These are phyloP conservation scores for Empis stercorea DNA, from an alignment of 2,888 invertebrate genomes.

Conservation along the genomic window DNA sequence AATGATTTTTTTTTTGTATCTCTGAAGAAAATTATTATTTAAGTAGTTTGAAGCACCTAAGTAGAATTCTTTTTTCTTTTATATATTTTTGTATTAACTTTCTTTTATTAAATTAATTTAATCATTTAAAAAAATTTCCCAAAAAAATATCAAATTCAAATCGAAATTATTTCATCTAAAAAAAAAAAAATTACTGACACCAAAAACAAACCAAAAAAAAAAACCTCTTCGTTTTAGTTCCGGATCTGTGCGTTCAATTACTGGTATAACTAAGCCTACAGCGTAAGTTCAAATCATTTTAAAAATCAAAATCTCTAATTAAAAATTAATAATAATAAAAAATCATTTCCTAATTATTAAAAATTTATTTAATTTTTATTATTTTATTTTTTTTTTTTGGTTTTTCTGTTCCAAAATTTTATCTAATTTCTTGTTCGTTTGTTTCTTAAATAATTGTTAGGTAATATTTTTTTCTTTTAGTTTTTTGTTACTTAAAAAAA, in stretches of 20 bases:
- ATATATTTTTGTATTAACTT: background rate
- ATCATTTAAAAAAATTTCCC: background rate
- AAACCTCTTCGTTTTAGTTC: conserved; percentile 11
- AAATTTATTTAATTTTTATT: background rate
- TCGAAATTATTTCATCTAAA: no score
- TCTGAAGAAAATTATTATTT: no score
- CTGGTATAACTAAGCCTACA: conserved; percentile 33
- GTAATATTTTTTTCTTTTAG: no score
- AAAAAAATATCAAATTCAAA: background rate
- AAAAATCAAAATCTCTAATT: background rate
- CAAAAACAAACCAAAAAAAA: background rate
- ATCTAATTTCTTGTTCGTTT: no score
- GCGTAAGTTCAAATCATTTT: conserved; percentile 30
- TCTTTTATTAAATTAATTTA: background rate
- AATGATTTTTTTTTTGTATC: no score
- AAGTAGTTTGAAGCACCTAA: background rate
- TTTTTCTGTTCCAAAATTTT: no score
- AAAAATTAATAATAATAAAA: background rate
- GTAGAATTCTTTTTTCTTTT: no score
- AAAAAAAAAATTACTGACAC: no score
- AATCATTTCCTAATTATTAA: background rate
- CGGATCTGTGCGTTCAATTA: conserved; percentile 17
- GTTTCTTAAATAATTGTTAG: no score
- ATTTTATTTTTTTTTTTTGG: background rate
- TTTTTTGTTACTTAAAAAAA: no score